Evolutionary conservation across 2,797 vertebrate genomes (phyloP).

Genomic region (Acanthurus lineatus): DNA sequence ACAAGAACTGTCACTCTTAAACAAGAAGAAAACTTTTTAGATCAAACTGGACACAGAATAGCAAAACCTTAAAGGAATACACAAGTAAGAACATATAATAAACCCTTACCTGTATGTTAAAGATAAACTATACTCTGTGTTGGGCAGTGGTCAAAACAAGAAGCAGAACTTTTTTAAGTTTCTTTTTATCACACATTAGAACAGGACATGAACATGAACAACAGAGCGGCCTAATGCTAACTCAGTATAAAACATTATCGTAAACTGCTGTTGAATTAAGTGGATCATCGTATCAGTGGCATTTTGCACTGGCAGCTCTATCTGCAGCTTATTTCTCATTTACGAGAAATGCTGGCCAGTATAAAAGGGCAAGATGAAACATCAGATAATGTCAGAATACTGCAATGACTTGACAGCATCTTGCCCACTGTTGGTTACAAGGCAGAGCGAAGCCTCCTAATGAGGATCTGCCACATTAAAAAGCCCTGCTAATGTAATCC

Average conservation of each 20-base stretch:
- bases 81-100: slow-evolving; percentile 41
- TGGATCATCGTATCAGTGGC: slow-evolving; percentile 49
- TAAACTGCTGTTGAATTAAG: slow-evolving; percentile 47
- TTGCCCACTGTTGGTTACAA: slow-evolving; percentile 58
- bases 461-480: slow-evolving; percentile 41
- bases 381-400: slow-evolving; percentile 38
- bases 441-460: slow-evolving; percentile 45
- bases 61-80: slow-evolving; percentile 23
- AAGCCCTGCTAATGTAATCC: slow-evolving; percentile 37
- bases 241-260: slow-evolving; percentile 51
- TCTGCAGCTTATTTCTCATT: slow-evolving; percentile 47
- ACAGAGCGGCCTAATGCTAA: slow-evolving; percentile 29
- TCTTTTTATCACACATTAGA: slow-evolving; percentile 45
- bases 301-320: slow-evolving; percentile 24
- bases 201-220: slow-evolving; percentile 52
- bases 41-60: slow-evolving; percentile 3
- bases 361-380: slow-evolving; percentile 30
- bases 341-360: slow-evolving; percentile 46
- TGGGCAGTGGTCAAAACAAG: slow-evolving; percentile 18
- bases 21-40: slow-evolving; percentile 4
- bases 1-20: slow-evolving; percentile 4
- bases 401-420: slow-evolving; percentile 41
- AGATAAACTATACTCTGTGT: slow-evolving; percentile 10
- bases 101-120: background rate
- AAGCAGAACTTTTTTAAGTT: slow-evolving; percentile 36